Percentiles rank a stretch among this genome's conserved stretches.
phyloP scores from a whole-genome alignment of 2,888 invertebrate species.

The Agrotis clavis region DNA sequence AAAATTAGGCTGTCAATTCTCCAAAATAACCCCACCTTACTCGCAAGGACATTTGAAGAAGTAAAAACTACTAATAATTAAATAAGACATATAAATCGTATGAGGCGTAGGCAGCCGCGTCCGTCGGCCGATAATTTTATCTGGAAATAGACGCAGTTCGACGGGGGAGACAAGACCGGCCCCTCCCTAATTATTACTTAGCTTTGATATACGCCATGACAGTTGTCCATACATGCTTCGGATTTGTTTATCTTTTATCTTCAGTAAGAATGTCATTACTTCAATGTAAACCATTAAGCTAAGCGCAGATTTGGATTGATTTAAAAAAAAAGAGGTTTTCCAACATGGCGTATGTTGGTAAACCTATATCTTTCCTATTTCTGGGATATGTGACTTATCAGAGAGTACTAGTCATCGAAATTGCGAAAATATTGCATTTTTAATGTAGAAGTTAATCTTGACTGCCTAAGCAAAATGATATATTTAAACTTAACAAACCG shows the following conservation, averaged over 20 bases:
- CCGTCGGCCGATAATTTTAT: conserved; percentile 75
- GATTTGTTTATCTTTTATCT: neutral
- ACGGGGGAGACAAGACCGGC: conserved; percentile 57
- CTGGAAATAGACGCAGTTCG: conserved; percentile 79
- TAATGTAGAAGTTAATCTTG: no score
- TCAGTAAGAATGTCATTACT: neutral
- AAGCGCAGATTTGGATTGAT: neutral
- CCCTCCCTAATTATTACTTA: conserved; percentile 56
- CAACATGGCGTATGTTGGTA: no score
- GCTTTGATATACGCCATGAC: conserved; percentile 29
- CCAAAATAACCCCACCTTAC: conserved; percentile 22
- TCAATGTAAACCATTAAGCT: neutral
- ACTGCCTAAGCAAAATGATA: no score
- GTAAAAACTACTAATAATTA: conserved; percentile 55
- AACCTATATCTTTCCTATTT: no score
- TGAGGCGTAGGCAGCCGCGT: conserved; percentile 56
- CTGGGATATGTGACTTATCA: no score
- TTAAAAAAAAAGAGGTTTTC: neutral
- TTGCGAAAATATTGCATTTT: no score
- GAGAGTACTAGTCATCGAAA: no score
- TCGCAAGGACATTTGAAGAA: conserved; percentile 38
- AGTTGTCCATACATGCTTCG: conserved; percentile 26
- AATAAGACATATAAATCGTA: conserved; percentile 63
- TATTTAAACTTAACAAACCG: no score
- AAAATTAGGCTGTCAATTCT: neutral